Evolutionary conservation across 1,140 invertebrate species (phyloP).

Genomic region (Globodera rostochiensis): DNA sequence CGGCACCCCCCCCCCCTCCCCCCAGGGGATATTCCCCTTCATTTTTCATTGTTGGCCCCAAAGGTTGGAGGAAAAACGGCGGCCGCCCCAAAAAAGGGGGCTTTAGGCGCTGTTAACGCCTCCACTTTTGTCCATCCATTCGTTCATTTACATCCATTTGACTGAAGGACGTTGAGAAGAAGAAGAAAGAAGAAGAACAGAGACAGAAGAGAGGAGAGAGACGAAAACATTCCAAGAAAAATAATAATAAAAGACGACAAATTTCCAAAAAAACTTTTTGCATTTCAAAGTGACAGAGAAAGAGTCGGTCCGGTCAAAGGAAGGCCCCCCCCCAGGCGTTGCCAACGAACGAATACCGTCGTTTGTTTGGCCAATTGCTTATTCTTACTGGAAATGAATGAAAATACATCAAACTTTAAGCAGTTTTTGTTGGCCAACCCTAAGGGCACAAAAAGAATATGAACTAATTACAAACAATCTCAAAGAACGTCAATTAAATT

Average conservation of each 20-base stretch:
- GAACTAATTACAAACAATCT: neutral
- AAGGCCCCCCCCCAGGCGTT: no score
- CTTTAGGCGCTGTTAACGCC: neutral
- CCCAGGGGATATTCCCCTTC: neutral
- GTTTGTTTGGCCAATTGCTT: no score
- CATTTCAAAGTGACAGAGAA: no score
- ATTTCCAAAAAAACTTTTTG: no score
- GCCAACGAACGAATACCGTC: no score
- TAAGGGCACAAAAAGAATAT: neutral
- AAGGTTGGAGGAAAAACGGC: neutral
- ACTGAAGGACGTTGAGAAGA: neutral
- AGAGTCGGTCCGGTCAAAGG: no score
- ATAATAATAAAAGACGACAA: no score
- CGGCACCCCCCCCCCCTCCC: constrained; percentile 1
- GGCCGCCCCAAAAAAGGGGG: neutral
- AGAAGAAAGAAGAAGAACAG: no score
- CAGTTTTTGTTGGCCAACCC: neutral
- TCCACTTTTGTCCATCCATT: neutral
- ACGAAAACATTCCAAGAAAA: no score
- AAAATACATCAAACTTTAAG: no score
- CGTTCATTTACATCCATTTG: neutral
- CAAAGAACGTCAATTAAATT: neutral
- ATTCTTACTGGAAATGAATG: no score
- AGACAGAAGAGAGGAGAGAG: no score
- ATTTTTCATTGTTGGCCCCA: constrained; percentile 6